These are phyloP conservation scores for Spizella passerina DNA, from an alignment of 2,797 vertebrate species.

Conservation along the genomic window DNA sequence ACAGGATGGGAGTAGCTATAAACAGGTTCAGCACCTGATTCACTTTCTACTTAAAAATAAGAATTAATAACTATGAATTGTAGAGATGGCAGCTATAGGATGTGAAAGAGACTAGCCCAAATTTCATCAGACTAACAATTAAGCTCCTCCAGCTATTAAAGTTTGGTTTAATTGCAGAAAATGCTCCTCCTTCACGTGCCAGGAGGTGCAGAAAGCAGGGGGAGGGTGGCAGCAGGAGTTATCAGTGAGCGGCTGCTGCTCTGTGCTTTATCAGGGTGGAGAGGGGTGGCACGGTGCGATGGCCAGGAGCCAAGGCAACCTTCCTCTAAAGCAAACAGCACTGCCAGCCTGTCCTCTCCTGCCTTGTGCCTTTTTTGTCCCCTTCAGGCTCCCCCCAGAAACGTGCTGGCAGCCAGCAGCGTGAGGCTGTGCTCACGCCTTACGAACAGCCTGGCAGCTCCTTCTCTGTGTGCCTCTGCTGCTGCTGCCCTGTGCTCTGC, in stretches of 20 bases:
- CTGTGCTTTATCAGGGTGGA: background rate
- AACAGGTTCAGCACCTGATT: background rate
- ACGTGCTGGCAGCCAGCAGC: accelerated
- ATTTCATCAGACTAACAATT: background rate
- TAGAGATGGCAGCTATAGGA: background rate
- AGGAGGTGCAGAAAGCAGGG: background rate
- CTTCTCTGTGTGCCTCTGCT: background rate
- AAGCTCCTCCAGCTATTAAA: background rate
- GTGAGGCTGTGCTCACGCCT: background rate
- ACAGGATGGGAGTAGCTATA: background rate
- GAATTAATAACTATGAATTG: background rate
- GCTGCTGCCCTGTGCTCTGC: background rate
- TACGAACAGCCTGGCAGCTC: background rate
- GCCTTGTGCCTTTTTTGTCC: background rate
- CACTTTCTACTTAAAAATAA: background rate
- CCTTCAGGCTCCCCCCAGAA: background rate
- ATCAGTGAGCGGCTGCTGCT: background rate
- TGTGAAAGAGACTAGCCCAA: background rate
- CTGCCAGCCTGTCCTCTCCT: background rate
- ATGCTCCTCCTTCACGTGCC: background rate
- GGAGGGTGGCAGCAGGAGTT: background rate
- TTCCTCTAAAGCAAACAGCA: background rate
- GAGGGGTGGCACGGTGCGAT: background rate
- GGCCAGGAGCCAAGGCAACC: background rate
- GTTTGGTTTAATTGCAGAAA: background rate